Conservation (phyloP, 2,797 vertebrate species). For the Paedocypris micromegethes region DNA sequence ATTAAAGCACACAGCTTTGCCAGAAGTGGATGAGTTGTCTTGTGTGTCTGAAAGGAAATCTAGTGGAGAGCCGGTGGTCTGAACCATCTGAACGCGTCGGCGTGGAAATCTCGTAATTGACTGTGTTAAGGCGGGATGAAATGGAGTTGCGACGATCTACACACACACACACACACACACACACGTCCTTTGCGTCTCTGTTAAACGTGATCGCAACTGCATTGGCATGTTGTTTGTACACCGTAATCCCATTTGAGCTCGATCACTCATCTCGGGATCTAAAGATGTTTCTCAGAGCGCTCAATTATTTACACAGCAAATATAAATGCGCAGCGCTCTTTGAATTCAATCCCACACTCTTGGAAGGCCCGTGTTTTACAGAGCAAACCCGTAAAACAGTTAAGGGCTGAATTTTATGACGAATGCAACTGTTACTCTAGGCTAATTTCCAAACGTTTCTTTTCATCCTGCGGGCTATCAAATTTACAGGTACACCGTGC, state of each 20-base stretch:
- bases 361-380: constrained; percentile 8
- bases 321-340: constrained; percentile 8
- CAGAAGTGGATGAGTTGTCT: constrained; percentile 34
- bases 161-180: too few relatives aligned
- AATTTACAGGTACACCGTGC: constrained; percentile 32
- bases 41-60: constrained; percentile 39
- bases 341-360: constrained; percentile 23
- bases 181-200: not conserved
- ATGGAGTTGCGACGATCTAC: too few relatives aligned
- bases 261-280: constrained; percentile 12
- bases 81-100: constrained; percentile 16
- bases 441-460: constrained; percentile 18
- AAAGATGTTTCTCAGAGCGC: constrained; percentile 29
- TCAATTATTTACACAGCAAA: constrained; percentile 46
- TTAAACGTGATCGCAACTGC: constrained; percentile 3
- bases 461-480: constrained; percentile 33
- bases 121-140: not conserved
- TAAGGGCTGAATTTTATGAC: constrained; percentile 29
- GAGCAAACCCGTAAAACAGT: constrained; percentile 20
- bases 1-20: constrained; percentile 45
- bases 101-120: constrained; percentile 4
- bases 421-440: constrained; percentile 35
- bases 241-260: constrained; percentile 9
- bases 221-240: not conserved
- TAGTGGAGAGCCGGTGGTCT: constrained; percentile 47